Conservation (phyloP, 2,888 invertebrate species). For the Periphyllus acericola region DNA sequence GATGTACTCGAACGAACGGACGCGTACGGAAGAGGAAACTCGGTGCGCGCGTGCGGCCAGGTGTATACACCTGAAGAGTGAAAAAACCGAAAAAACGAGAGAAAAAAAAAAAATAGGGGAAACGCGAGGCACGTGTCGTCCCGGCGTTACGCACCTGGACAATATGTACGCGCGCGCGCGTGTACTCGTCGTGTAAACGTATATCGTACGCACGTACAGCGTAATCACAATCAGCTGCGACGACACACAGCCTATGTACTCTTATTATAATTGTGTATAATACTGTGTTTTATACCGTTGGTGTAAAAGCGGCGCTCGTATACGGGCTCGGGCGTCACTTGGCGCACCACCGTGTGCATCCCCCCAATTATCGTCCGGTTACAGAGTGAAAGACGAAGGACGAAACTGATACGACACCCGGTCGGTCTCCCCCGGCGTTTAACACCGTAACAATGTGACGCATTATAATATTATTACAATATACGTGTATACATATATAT, state of each 20-base stretch:
- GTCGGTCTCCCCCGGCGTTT: conserved; percentile 8
- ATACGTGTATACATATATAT: background rate
- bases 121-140: conserved; percentile 41
- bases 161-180: background rate
- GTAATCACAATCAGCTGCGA: conserved; percentile 7
- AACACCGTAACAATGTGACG: too few species aligned
- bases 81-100: background rate
- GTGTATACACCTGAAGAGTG: conserved; percentile 15
- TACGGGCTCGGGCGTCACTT: background rate
- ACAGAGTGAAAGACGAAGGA: conserved; percentile 13
- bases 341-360: background rate
- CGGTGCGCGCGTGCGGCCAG: conserved; percentile 42
- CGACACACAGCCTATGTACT: background rate
- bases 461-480: too few species aligned
- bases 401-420: conserved; percentile 46
- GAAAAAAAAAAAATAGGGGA: background rate
- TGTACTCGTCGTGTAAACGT: background rate
- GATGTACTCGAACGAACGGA: conserved; percentile 13
- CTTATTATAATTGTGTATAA: background rate
- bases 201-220: too few species aligned
- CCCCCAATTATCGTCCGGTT: conserved; percentile 4
- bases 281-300: background rate
- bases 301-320: background rate
- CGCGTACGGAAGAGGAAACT: background rate
- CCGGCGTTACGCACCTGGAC: conserved; percentile 50